Conservation (phyloP, 2,888 invertebrate species). For the Eilema sororculum region DNA sequence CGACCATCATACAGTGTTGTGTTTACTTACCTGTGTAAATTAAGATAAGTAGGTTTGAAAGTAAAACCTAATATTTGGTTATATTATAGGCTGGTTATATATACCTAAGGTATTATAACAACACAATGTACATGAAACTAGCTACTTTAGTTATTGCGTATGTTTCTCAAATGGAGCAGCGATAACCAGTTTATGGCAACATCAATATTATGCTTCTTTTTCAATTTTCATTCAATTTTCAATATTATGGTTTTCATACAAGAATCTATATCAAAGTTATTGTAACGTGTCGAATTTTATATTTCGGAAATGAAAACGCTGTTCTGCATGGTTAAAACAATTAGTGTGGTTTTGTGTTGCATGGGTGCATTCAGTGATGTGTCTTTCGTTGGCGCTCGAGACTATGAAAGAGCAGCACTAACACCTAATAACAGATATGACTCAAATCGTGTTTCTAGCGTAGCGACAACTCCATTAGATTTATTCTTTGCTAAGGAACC, state of each 20-base stretch:
- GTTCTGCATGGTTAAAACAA: slow-evolving; percentile 18
- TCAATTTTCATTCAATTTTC: no score
- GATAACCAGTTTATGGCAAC: slow-evolving; percentile 63
- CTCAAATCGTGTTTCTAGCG: neutral
- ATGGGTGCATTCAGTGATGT: slow-evolving; percentile 20
- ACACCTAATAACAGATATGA: neutral
- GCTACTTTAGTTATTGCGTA: slow-evolving; percentile 19
- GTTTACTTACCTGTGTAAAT: neutral
- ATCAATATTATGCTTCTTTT: slow-evolving; percentile 63
- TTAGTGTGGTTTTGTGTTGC: slow-evolving; percentile 23
- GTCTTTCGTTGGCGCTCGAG: slow-evolving; percentile 55
- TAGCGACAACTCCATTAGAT: slow-evolving; percentile 39
- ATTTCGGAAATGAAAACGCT: slow-evolving; percentile 35
- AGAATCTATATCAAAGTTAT: slow-evolving; percentile 42
- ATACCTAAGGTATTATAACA: no score
- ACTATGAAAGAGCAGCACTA: slow-evolving; percentile 32
- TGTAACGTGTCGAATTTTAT: slow-evolving; percentile 44
- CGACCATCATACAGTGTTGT: neutral
- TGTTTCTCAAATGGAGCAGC: slow-evolving; percentile 41
- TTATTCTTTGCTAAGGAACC: slow-evolving; percentile 38
- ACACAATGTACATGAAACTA: slow-evolving; percentile 17
- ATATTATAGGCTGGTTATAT: neutral
- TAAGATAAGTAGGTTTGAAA: no score
- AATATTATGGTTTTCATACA: slow-evolving; percentile 49
- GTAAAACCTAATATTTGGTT: neutral